Evolutionary conservation across 2,888 invertebrate genomes (phyloP), one percentile per base, ranked within the genome.

Genomic region (Pimpla rufipes): DNA sequence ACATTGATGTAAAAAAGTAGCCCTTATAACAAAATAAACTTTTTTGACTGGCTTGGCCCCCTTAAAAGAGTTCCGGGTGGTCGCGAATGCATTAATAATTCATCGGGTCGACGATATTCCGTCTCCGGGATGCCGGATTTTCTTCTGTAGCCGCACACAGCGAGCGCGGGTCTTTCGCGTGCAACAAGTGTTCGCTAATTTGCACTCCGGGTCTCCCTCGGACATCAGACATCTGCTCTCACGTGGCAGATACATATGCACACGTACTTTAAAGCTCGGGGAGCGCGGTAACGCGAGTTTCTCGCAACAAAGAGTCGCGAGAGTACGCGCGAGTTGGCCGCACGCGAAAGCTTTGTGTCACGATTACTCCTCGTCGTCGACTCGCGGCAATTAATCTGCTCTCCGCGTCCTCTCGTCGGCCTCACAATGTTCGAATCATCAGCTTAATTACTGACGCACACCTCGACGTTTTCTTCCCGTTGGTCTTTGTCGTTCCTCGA

Each of bases 111-210:
- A 13, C 50, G 52, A 55, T 55, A 11, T 55, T 55, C 21, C 21
- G 18, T 52, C 50, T 10, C 8, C 4, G 3, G 23, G 21, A 55
- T 21, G 21, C 52, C 5, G 29, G 52, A 55, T 55, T 23, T 55
- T 55, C 40, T 70, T n/a, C 23, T 62, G 47, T 70, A 55, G 47
- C 16, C 37, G 45, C 62, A 35, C 23, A 52, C 62, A 64, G 50
- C 40, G 47, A 57, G 18, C 59, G 47, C 59, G 35, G 62, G 37
- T 37, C 50, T 79, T 74, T 74, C 57, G 59, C 74, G 52, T 59
- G 76, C 29, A 71, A 81, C 81, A 81, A 81, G 76, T 71, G 55
- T 37, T 50, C 71, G 81, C 76, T 81, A 81, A 81, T 81, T 81
- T 77, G 66, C 81, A 50, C 76, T 23, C 29, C 64, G 23, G 70